phyloP scores from a whole-genome alignment of 2,797 vertebrate species.

The Emys orbicularis region DNA sequence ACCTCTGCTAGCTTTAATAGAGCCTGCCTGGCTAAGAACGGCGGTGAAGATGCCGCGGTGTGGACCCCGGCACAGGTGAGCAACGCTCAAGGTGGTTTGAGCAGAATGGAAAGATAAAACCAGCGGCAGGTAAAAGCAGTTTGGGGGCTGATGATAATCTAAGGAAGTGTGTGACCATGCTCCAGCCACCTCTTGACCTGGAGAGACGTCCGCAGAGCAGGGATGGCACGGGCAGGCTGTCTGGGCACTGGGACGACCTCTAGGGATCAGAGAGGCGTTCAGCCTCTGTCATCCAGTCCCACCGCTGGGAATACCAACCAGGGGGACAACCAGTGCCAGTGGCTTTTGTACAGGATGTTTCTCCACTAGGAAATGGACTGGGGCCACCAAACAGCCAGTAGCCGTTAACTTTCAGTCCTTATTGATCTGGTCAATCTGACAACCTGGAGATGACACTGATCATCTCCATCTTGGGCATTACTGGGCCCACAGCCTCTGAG shows the following conservation, averaged over 20 bases:
- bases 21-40: not conserved
- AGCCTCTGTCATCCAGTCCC: not conserved
- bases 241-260: not conserved
- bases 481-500: not conserved
- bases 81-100: not conserved
- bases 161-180: not conserved
- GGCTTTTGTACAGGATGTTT: not conserved
- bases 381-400: not conserved
- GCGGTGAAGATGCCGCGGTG: no score
- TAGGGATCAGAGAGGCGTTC: not conserved
- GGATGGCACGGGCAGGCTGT: not conserved
- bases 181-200: not conserved
- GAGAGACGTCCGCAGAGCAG: not conserved
- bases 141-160: not conserved
- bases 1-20: not conserved
- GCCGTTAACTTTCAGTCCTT: not conserved
- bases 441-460: not conserved
- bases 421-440: not conserved
- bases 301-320: not conserved
- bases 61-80: not conserved
- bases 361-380: not conserved
- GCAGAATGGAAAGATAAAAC: fast-evolving
- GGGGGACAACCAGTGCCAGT: not conserved
- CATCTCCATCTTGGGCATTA: not conserved
- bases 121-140: not conserved